These are phyloP conservation scores for Tetraneura akinire DNA, from an alignment of 1,140 invertebrate genomes.

Conservation along the genomic window DNA sequence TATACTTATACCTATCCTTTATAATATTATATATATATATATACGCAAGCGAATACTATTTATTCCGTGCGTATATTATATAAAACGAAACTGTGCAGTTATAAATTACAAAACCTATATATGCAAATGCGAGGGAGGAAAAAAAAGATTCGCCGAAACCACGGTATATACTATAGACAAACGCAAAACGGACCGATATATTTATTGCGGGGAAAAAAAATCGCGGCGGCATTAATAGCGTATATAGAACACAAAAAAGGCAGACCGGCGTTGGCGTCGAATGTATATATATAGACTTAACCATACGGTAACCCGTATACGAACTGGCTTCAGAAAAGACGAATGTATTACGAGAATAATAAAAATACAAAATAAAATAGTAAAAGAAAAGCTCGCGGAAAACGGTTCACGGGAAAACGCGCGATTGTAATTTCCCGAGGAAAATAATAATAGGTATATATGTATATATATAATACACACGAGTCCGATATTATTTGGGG, in stretches of 20 bases:
- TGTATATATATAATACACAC: neutral
- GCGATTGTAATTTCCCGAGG: conserved; percentile 42
- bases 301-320: too few species aligned
- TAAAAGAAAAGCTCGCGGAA: neutral
- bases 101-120: conserved; percentile 17
- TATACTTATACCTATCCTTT: too few species aligned
- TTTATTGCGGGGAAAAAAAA: conserved; percentile 28
- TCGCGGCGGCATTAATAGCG: conserved; percentile 31
- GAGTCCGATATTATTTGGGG: neutral
- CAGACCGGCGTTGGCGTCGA: neutral
- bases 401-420: neutral
- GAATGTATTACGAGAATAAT: conserved; percentile 3
- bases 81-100: neutral
- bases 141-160: neutral
- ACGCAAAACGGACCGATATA: conserved; percentile 32
- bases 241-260: conserved; percentile 17
- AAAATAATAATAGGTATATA: neutral
- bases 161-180: too few species aligned
- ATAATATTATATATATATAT: too few species aligned
- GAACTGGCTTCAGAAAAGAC: conserved; percentile 7
- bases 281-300: too few species aligned
- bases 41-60: neutral
- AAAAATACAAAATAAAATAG: neutral
- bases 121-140: conserved; percentile 9
- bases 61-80: too few species aligned